Conservation (phyloP, 2,888 invertebrate species). For the Metalampra italica region DNA sequence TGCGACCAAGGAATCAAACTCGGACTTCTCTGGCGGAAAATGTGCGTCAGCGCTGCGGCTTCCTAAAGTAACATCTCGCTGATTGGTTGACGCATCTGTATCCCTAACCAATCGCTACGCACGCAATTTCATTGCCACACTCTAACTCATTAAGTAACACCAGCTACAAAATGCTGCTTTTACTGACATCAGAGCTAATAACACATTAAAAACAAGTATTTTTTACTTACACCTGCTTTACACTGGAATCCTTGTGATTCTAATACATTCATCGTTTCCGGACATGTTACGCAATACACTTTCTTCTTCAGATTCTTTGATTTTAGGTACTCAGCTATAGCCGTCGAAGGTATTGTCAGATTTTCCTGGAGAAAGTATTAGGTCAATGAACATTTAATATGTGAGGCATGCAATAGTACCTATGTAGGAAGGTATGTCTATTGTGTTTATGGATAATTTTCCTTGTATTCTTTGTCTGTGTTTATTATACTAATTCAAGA, state of each 20-base stretch:
- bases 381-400: too few relatives aligned
- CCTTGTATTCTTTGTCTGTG: neutral
- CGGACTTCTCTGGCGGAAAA: too few relatives aligned
- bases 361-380: conserved; percentile 50
- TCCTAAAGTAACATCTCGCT: too few relatives aligned
- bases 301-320: conserved; percentile 69
- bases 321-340: conserved; percentile 74
- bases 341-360: conserved; percentile 68
- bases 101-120: too few relatives aligned
- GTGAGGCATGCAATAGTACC: neutral
- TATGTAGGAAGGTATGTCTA: neutral
- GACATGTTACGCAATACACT: conserved; percentile 62
- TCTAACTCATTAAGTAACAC: too few relatives aligned
- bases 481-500: conserved; percentile 1
- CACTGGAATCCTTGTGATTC: conserved; percentile 60
- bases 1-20: too few relatives aligned
- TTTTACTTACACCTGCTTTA: conserved; percentile 54
- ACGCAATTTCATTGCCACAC: too few relatives aligned
- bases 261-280: conserved; percentile 49
- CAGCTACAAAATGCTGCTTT: too few relatives aligned
- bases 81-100: too few relatives aligned
- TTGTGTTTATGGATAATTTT: neutral
- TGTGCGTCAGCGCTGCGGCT: too few relatives aligned
- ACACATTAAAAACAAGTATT: too few relatives aligned
- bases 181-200: too few relatives aligned